Base-by-base conservation (phyloP, 2,888 invertebrate species). In the Drosophila prolongata region DNA sequence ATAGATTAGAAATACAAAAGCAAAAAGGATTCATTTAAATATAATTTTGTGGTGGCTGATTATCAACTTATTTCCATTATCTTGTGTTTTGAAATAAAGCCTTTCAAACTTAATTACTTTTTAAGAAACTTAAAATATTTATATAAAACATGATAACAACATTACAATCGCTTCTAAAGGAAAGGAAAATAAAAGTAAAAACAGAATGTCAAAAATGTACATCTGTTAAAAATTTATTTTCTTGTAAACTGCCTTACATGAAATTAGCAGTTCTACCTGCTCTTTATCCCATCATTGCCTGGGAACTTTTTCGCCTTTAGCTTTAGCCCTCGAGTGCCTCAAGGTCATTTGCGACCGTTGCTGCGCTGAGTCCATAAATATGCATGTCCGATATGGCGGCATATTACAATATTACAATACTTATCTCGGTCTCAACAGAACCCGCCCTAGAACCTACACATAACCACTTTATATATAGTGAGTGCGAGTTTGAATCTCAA, bases 361-460 rank as follows among this genome's bases (percentile, higher is more conserved):
- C 49, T 35, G 47, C 35, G 24, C 24, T 24, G 16, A 50, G 61
- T 37, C 67, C 76, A 87, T 82, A 70, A 85, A 77, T 87, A 82
- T 87, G 88, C 88, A 74, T 81, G 71, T 54, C 57, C 68, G 67
- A 60, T 60, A 58, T 58, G 58, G 24, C 59, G 58, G 24, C 67
- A 77, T 79, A 79, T 79, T 69, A 78, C 54, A 76, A 77, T 79
- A 79, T 79, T 69, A 78, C 54, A 76, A 67, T 72, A 64, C 83
- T 86, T 86, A 83, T 86, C 83, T 73, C 43, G 53, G 19, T 37
- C 54, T 24, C 49, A 27, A 30, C 40, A 35, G 30, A 50, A 16
- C 53, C 64, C 54, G 58, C 72, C 55, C 43, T 34, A 14, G 52
- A 71, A 75, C 57, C 57, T 65, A 62, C 69, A 75, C 64, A 65